Conservation (phyloP, 2,888 invertebrate species). For the Drosophila diplacantha region DNA sequence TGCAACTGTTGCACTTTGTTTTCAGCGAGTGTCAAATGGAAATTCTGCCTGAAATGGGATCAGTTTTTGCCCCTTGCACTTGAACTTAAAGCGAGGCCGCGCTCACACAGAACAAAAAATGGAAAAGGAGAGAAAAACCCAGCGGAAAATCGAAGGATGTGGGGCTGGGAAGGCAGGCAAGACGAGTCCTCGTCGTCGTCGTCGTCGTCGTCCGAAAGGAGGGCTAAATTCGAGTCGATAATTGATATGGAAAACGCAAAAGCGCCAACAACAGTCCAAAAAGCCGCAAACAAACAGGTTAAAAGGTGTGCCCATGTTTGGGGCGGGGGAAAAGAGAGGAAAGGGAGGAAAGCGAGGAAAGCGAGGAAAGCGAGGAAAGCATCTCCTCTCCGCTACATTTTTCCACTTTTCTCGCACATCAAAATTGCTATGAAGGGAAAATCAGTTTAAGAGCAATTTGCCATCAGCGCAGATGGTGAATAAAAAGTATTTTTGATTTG, state of each 20-base stretch:
- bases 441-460: slow-evolving; percentile 37
- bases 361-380: background rate
- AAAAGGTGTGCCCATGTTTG: slow-evolving; percentile 48
- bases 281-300: slow-evolving; percentile 64
- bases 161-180: background rate
- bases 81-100: slow-evolving; percentile 57
- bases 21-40: slow-evolving; percentile 46
- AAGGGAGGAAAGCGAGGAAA: background rate
- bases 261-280: slow-evolving; percentile 46
- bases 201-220: background rate
- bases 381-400: slow-evolving; percentile 9
- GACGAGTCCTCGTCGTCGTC: slow-evolving; percentile 7
- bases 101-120: background rate
- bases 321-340: no score
- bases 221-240: slow-evolving; percentile 61
- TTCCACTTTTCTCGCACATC: slow-evolving; percentile 40
- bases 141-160: background rate
- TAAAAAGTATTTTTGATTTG: slow-evolving; percentile 69
- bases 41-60: slow-evolving; percentile 50
- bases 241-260: slow-evolving; percentile 66
- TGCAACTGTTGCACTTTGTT: slow-evolving; percentile 32
- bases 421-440: slow-evolving; percentile 3
- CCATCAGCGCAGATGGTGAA: slow-evolving; percentile 43
- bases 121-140: slow-evolving; percentile 1
- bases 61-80: slow-evolving; percentile 47